A percentile compares a stretch with the other conserved stretches of the same genome.
These are phyloP conservation scores for Lepisosteus oculatus DNA, from an alignment of 2,113 vertebrate genomes.

Conservation along the genomic window DNA sequence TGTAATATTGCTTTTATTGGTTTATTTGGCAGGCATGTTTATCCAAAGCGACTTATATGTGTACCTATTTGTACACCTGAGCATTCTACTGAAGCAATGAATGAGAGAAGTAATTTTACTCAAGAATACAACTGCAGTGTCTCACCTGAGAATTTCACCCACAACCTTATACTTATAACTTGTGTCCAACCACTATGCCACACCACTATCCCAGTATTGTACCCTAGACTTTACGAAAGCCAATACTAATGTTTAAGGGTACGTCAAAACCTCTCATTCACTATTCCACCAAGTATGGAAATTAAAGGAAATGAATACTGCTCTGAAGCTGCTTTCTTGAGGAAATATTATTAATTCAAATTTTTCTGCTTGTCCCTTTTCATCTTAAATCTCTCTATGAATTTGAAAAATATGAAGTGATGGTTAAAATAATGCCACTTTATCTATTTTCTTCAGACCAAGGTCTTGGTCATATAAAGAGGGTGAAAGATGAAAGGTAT, in stretches of 20 bases:
- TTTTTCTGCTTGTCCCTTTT: conserved; percentile 68
- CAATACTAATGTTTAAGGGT: conserved; percentile 49
- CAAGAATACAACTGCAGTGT: not conserved
- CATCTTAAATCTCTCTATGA: conserved; percentile 65
- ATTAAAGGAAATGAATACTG: conserved; percentile 53
- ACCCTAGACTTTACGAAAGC: conserved; percentile 37
- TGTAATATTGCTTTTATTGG: not conserved
- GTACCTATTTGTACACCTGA: not conserved
- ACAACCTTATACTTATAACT: not conserved
- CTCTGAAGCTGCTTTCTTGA: conserved; percentile 49
- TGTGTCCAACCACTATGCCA: not conserved
- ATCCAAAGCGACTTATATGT: not conserved
- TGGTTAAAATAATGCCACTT: conserved; percentile 54
- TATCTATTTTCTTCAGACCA: conserved; percentile 65
- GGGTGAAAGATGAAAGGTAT: conserved; percentile 64
- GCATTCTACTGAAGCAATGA: not conserved
- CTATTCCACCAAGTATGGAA: conserved; percentile 30
- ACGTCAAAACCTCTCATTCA: conserved; percentile 64
- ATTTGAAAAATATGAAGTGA: conserved; percentile 57
- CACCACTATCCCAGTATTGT: no score
- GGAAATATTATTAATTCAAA: conserved; percentile 66
- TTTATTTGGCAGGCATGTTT: not conserved
- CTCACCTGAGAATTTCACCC: not conserved
- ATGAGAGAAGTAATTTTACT: not conserved
- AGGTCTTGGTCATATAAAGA: conserved; percentile 54